Conservation (phyloP, 2,888 invertebrate genomes). For the Heliconius hortense region DNA sequence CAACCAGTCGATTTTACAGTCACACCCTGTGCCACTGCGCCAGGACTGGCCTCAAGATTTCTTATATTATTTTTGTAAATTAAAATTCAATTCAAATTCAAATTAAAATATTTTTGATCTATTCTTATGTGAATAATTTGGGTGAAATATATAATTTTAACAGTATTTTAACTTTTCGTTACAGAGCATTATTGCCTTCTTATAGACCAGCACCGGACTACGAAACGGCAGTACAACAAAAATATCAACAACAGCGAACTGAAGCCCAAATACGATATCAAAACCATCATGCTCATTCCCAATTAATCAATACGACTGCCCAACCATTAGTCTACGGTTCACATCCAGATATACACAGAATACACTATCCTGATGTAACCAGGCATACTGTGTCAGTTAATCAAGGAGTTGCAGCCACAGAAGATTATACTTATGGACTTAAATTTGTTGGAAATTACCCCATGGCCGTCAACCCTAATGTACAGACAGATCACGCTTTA, state of each 20-base stretch:
- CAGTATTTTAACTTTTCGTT: conserved; percentile 38
- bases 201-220: conserved; percentile 97
- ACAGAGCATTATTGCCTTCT: conserved; percentile 89
- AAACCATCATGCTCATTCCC: conserved; percentile 61
- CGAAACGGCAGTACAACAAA: conserved; percentile 94
- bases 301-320: conserved; percentile 50
- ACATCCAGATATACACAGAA: conserved; percentile 88
- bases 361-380: conserved; percentile 86
- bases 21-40: too few relatives aligned
- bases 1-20: too few relatives aligned
- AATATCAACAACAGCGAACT: conserved; percentile 83
- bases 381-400: conserved; percentile 70
- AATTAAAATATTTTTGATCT: not conserved
- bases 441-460: conserved; percentile 69
- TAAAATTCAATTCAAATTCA: too few relatives aligned
- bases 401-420: conserved; percentile 54
- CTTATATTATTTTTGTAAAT: too few relatives aligned
- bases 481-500: conserved; percentile 71
- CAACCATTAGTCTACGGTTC: conserved; percentile 84
- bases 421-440: conserved; percentile 66
- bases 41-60: too few relatives aligned
- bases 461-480: conserved; percentile 68
- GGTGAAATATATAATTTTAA: not conserved
- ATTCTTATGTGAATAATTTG: not conserved
- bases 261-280: conserved; percentile 71